phyloP scores from a whole-genome alignment of 2,888 invertebrate genomes.

The Drosophila subquinaria region DNA sequence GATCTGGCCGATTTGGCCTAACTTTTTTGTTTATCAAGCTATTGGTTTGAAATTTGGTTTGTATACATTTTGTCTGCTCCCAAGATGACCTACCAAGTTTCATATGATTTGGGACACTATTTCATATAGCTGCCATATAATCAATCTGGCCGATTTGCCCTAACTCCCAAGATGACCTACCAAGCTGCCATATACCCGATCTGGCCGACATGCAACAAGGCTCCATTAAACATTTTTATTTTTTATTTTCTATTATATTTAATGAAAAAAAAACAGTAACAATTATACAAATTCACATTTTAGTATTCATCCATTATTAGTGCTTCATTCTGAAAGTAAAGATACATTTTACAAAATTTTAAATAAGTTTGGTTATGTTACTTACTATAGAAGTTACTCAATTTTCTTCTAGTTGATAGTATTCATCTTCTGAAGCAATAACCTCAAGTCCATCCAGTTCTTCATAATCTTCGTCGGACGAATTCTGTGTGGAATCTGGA shows the following conservation, averaged over 20 bases:
- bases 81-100: too few relatives aligned
- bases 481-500: slow-evolving; percentile 16
- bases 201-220: background rate
- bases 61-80: too few relatives aligned
- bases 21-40: too few relatives aligned
- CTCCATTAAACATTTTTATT: background rate
- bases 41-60: too few relatives aligned
- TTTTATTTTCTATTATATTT: background rate
- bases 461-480: slow-evolving; percentile 11
- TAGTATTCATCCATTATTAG: background rate
- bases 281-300: slow-evolving; percentile 1
- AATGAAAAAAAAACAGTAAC: background rate
- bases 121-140: too few relatives aligned
- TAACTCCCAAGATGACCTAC: background rate
- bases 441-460: slow-evolving; percentile 15
- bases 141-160: too few relatives aligned
- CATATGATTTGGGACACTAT: too few relatives aligned
- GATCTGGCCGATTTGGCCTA: too few relatives aligned
- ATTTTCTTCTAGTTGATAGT: slow-evolving; percentile 18
- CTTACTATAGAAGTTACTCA: slow-evolving; percentile 6
- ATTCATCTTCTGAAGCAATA: slow-evolving; percentile 18
- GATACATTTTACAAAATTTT: slow-evolving; percentile 1
- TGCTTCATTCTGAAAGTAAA: background rate
- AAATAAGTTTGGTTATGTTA: slow-evolving; percentile 11
- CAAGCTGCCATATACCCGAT: background rate